Evolutionary conservation across 2,888 invertebrate species (phyloP), one percentile per base, ranked within the genome.

Genomic region (Tetrapedia diversipes): DNA sequence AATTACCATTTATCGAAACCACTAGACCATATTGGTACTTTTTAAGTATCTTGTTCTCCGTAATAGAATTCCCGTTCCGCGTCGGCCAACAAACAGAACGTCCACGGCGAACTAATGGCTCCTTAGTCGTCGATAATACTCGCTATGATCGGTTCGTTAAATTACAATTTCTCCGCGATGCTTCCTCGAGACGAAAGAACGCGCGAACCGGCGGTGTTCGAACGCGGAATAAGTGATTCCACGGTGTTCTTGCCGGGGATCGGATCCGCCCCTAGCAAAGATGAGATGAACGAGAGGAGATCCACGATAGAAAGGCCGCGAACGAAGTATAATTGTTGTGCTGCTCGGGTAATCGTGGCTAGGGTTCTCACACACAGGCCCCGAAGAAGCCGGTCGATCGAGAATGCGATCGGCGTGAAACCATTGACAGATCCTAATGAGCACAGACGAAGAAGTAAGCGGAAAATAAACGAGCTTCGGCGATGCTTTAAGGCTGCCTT

Each of bases 331-430:
- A 74, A 74, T 74, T 63, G 63, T 74, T 51, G 43, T 43, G 56
- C 37, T 49, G 63, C 49, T 14, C 47, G 2, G 51, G 63, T 39
- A 63, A 74, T 57, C 63, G 71, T 37, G 43, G 32, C 19, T 22
- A 14, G n/a, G 24, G 61, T 71, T 57, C 73, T 74, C 71, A 32
- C 63, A 63, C 34, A 6, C 29, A 16, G 1, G n/a, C n/a, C n/a
- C n/a, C 6, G 32, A 49, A 59, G 19, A 39, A 47, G 56, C 43
- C 47, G 47, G 47, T 61, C 73, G 73, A 75, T 75, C 66, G 73
- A 41, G 60, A 73, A 75, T 73, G 73, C 75, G 60, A 75, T 73
- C 74, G 75, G 75, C 74, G 75, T 66, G 75, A 75, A 75, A 75
- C 32, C 39, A 66, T 74, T 49, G 75, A 73, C 75, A 73, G 66